Evolutionary conservation across 1,140 invertebrate genomes (phyloP), one percentile per base, ranked within the genome.

Genomic region (Batillaria attramentaria): DNA sequence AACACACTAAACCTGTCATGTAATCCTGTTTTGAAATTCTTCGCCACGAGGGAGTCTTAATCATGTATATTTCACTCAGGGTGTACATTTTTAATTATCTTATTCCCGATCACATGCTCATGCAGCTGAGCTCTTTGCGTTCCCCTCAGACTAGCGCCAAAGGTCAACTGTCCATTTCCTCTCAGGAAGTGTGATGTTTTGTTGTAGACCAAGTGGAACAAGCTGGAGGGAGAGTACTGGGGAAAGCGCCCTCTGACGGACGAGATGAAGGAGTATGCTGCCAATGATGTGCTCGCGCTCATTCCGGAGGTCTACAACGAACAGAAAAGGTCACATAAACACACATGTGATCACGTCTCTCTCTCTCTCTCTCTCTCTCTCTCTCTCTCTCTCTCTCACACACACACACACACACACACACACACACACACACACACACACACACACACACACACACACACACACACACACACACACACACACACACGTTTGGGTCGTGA

Each of bases 251-350:
- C 97, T 5, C 90, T 98, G 18, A 95, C 95, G 33, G 93, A 96
- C 68, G 96, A 98, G 87, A 98, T 98, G 97, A 94, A 98, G 50
- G 93, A 96, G 43, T 98, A 97, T 90, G 96, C 97, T 10, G 95
- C 95, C 1, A 95, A 95, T 46, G 97, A 98, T 92, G 96, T 98
- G 20, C 91, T 96, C 13, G 95, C 95, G 54, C 92, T 98, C 60
- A 94, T 98, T 10, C 96, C 97, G 54, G 94, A 95, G 79, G 93
- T 98, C 31, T 97, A 96, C 90, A 93, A 94, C 60, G 94, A 93
- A 78, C 94, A 98, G 92, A 92, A 93, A 65, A 93, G 92, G 92
- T 94, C 90, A 88, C 20, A n/a, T 8, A 62, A 62, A 28, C 20
- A 62, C 6, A 62, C 10, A 62, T 62, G n/a, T 13, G 46, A 50